Conservation (phyloP, 2,113 vertebrate species). For the Gnathonemus echidnorhynchus region DNA sequence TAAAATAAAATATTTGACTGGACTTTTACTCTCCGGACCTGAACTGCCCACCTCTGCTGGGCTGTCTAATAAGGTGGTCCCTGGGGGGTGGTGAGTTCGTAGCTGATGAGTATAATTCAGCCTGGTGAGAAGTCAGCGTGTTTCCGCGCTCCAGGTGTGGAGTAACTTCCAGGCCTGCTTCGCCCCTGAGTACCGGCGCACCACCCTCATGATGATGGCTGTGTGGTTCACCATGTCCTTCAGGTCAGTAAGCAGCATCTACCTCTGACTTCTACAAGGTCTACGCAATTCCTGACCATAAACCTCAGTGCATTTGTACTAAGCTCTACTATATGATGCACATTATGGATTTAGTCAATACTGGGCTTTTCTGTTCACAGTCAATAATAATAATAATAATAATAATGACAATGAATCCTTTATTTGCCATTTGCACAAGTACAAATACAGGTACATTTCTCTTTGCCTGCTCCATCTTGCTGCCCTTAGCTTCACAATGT, state of each 20-base stretch:
- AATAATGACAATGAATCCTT: background rate
- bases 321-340: background rate
- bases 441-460: background rate
- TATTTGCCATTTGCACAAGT: background rate
- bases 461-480: background rate
- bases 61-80: background rate
- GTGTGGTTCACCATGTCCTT: constrained; percentile 99
- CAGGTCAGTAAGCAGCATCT: constrained; percentile 62
- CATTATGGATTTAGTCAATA: background rate
- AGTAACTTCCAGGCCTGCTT: constrained; percentile 81
- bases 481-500: background rate
- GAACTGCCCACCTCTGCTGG: background rate
- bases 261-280: background rate
- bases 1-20: background rate
- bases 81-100: background rate
- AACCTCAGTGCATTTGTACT: background rate
- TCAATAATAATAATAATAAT: too few species aligned
- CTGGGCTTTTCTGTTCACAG: background rate
- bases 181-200: constrained; percentile 76
- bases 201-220: constrained; percentile 95
- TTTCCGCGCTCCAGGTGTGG: constrained; percentile 69
- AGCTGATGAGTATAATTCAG: background rate
- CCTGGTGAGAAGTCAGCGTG: background rate
- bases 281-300: background rate
- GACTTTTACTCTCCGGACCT: background rate